These are phyloP conservation scores for Eurois occulta DNA, from an alignment of 2,888 invertebrate species.

Conservation along the genomic window DNA sequence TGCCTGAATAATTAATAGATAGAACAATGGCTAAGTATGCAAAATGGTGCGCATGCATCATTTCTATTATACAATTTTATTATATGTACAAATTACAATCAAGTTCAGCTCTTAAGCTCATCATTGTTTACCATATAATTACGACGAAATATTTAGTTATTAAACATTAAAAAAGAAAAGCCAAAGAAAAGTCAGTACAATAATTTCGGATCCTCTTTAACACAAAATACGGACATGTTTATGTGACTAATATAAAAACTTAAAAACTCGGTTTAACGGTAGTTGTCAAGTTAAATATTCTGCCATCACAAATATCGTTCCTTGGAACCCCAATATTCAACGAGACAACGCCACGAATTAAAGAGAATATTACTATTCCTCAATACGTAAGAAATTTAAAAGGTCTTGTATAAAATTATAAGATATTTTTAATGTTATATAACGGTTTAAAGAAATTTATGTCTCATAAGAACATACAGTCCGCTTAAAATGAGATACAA, in stretches of 20 bases:
- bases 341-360: neutral
- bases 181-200: neutral
- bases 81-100: neutral
- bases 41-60: neutral
- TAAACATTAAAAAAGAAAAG: neutral
- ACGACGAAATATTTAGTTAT: neutral
- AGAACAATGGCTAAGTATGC: too few relatives aligned
- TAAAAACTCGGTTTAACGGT: neutral
- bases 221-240: neutral
- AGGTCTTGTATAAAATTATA: neutral
- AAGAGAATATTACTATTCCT: neutral
- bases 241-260: neutral
- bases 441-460: too few relatives aligned
- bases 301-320: conserved; percentile 10
- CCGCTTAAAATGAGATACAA: too few relatives aligned
- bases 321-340: neutral
- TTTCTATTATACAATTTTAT: neutral
- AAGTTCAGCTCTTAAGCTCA: neutral
- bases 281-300: neutral
- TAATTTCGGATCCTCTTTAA: neutral
- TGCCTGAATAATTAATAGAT: neutral
- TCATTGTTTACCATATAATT: neutral
- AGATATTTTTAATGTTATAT: too few relatives aligned
- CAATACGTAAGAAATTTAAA: neutral
- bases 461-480: too few relatives aligned